These are phyloP conservation scores for Drosophila tristis DNA, from an alignment of 1,140 invertebrate genomes.

Conservation along the genomic window DNA sequence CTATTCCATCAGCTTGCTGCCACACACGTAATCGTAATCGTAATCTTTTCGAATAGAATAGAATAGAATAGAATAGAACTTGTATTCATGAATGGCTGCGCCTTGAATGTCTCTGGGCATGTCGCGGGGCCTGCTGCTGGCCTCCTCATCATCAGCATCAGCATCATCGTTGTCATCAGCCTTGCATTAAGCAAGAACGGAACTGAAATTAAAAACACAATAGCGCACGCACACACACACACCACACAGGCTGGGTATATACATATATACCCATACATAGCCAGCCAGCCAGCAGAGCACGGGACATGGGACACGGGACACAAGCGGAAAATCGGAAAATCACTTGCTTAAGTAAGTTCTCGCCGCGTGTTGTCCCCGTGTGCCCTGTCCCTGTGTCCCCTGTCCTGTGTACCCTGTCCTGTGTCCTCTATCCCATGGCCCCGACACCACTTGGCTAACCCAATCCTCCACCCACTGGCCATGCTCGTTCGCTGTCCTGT, in stretches of 20 bases:
- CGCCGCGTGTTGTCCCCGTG: conserved; percentile 8
- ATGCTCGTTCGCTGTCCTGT: neutral
- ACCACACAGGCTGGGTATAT: too few species aligned
- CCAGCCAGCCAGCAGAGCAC: too few species aligned
- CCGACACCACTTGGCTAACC: conserved; percentile 4
- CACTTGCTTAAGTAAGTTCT: conserved; percentile 75
- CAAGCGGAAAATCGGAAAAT: conserved; percentile 74
- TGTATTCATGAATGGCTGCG: too few species aligned
- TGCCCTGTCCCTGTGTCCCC: conserved; percentile 19
- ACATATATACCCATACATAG: neutral
- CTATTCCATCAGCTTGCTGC: too few species aligned
- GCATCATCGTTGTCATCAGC: conserved; percentile 3
- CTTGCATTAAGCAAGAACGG: conserved; percentile 37
- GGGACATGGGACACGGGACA: neutral
- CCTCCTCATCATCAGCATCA: conserved; percentile 25
- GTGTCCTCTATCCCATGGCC: conserved; percentile 25
- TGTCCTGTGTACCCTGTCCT: too few species aligned
- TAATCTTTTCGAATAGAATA: too few species aligned
- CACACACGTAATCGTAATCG: too few species aligned
- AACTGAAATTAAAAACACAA: conserved; percentile 65
- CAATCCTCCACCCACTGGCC: conserved; percentile 5
- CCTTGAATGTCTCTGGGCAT: neutral
- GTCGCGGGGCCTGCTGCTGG: neutral
- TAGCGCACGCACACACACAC: conserved; percentile 8
- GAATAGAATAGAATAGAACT: too few species aligned